Conservation (phyloP, 2,113 vertebrate species). For the Formicarius rufipectus region DNA sequence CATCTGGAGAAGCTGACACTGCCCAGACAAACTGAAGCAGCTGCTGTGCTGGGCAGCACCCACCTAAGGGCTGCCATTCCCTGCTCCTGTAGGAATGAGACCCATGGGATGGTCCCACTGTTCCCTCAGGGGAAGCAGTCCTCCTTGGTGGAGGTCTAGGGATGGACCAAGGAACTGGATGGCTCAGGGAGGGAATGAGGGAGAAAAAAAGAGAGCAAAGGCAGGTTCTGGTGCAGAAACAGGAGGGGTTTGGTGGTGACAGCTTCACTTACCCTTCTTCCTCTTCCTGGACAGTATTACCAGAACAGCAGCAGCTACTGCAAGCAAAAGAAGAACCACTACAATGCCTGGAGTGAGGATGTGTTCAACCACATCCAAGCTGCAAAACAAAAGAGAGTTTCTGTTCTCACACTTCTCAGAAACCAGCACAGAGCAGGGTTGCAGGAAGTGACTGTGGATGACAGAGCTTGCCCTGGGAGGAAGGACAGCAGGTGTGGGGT, state of each 20-base stretch:
- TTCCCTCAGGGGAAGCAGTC: not conserved
- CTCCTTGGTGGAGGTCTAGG: not conserved
- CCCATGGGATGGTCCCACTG: accelerated
- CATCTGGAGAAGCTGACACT: accelerated
- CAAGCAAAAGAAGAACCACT: slow-evolving; percentile 6
- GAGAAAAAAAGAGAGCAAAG: not conserved
- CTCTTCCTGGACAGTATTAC: not conserved
- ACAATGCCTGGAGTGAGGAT: not conserved
- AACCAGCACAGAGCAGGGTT: accelerated
- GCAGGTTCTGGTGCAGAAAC: not conserved
- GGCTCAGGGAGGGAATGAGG: not conserved
- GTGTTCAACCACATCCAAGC: not conserved
- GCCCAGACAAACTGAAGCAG: not conserved
- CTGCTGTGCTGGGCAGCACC: not conserved
- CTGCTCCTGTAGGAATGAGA: not conserved
- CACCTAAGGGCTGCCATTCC: not conserved
- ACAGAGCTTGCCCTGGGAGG: not conserved
- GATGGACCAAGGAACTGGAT: not conserved
- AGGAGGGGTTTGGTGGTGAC: too few relatives aligned
- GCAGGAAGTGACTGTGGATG: accelerated
- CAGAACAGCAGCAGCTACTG: not conserved
- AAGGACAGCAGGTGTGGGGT: not conserved
- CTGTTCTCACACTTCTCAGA: not conserved
- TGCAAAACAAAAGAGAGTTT: not conserved
- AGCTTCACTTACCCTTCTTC: not conserved